These are phyloP conservation scores for Melitaea athalia DNA, from an alignment of 2,888 invertebrate species.

Conservation along the genomic window DNA sequence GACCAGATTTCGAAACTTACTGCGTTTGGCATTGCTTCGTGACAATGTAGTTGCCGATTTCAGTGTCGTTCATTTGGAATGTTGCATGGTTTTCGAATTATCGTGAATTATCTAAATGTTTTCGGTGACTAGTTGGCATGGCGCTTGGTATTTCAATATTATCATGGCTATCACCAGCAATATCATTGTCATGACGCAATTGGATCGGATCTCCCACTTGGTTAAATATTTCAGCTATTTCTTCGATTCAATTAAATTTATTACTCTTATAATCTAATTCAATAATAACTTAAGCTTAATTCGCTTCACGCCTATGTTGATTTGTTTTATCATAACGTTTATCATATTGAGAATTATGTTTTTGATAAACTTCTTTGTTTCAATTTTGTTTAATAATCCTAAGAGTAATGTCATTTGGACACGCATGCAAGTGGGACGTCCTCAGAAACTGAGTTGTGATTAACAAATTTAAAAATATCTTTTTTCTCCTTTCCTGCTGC, in stretches of 20 bases:
- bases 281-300: background rate
- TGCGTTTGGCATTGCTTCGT: slow-evolving; percentile 77
- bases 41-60: slow-evolving; percentile 81
- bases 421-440: slow-evolving; percentile 43
- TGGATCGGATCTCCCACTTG: slow-evolving; percentile 66
- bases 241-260: slow-evolving; percentile 4
- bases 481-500: slow-evolving; percentile 78
- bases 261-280: background rate
- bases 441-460: slow-evolving; percentile 45
- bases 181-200: slow-evolving; percentile 82
- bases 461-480: slow-evolving; percentile 53
- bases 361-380: background rate
- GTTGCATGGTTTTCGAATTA: slow-evolving; percentile 73
- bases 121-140: slow-evolving; percentile 69
- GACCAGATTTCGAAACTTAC: slow-evolving; percentile 46
- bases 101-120: slow-evolving; percentile 52
- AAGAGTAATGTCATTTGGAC: background rate
- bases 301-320: background rate
- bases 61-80: slow-evolving; percentile 74
- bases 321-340: background rate
- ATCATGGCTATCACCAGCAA: slow-evolving; percentile 80
- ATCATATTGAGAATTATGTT: background rate
- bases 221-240: slow-evolving; percentile 27
- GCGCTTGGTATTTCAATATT: slow-evolving; percentile 65
- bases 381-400: background rate